Conservation (phyloP, 2,113 vertebrate genomes). For the Crocuta crocuta region DNA sequence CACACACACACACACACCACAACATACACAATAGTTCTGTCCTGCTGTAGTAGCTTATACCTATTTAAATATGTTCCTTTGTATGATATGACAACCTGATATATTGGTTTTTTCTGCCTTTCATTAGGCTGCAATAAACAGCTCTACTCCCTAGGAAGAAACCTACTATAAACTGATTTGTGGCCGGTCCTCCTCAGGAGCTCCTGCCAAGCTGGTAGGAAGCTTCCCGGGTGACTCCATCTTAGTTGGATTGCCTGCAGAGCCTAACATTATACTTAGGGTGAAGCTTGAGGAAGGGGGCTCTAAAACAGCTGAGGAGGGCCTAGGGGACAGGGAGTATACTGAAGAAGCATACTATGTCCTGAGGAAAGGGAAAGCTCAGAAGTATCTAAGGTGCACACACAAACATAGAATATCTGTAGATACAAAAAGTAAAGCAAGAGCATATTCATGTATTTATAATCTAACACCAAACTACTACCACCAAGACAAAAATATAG, state of each 20-base stretch:
- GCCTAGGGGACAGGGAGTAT: not conserved
- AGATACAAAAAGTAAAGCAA: slow-evolving; percentile 55
- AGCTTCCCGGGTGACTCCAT: slow-evolving; percentile 79
- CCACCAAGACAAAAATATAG: slow-evolving; percentile 49
- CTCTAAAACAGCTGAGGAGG: slow-evolving; percentile 51
- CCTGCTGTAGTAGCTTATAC: slow-evolving; percentile 48
- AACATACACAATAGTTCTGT: not conserved
- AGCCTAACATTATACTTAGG: slow-evolving; percentile 62
- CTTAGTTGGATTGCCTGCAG: slow-evolving; percentile 73
- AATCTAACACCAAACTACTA: slow-evolving; percentile 52
- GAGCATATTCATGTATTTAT: slow-evolving; percentile 46
- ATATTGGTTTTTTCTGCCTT: slow-evolving; percentile 49
- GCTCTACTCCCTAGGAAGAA: slow-evolving; percentile 59
- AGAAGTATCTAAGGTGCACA: slow-evolving; percentile 46
- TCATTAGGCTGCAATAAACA: slow-evolving; percentile 55
- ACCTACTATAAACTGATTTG: slow-evolving; percentile 67
- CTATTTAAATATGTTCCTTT: slow-evolving; percentile 56
- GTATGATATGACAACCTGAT: slow-evolving; percentile 49
- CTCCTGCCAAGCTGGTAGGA: slow-evolving; percentile 69
- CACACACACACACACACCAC: not conserved
- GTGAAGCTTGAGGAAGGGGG: not conserved
- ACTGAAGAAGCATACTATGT: not conserved
- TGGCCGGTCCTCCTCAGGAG: slow-evolving; percentile 57
- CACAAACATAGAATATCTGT: not conserved
- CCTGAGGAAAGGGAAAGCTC: slow-evolving; percentile 50